Base-by-base conservation (phyloP, 1,140 invertebrate genomes). In the Leptinotarsa defecta region DNA sequence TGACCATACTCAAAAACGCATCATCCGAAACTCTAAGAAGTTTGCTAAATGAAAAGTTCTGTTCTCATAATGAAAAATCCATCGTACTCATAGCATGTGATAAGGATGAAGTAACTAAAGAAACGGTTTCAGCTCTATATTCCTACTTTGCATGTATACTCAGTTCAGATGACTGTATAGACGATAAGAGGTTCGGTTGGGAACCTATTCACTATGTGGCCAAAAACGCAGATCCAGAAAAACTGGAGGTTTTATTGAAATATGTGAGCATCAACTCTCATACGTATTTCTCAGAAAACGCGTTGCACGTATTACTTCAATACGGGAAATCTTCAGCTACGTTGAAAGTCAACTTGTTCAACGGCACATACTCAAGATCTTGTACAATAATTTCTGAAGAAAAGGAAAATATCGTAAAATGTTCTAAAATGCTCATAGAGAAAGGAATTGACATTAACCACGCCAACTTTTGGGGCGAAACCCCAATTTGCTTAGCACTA, bases 191-290 rank as follows among this genome's bases (percentile, higher is more conserved):
- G 74, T 81, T 78, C 61, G 77, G 75, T 17, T 81, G 78, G 78
- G 78, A 77, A 65, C 74, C 80, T 2, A 68, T 81, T 13, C 80
- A 81, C 61, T 81, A 75, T 72, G 76, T 75, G 20, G 78, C 78
- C 11, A 71, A 69, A 52, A 61, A 34, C 8, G 24, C 67, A 3
- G 20, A 79, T 61, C 8, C 43, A 1, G 72, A 49, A 22, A 79
- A 79, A 68, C 64, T 79, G 2, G 43, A 71, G 6, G 52, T 61
- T 4, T 63, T 57, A 8, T 13, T 57, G 27, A 71, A 19, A 20
- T 15, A 19, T 57, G 1, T 19, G 6, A 57, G 6, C 52, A 48
- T 77, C 0, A 79, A 81, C 63, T 64, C 61, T 34, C 52, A 78
- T 11, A 73, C 80, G 1, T 67, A 76, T 8, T 74, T 81, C 48